Percentiles rank a stretch among this genome's conserved stretches.
phyloP scores from a whole-genome alignment of 2,113 vertebrate genomes.

The Oryzias celebensis region DNA sequence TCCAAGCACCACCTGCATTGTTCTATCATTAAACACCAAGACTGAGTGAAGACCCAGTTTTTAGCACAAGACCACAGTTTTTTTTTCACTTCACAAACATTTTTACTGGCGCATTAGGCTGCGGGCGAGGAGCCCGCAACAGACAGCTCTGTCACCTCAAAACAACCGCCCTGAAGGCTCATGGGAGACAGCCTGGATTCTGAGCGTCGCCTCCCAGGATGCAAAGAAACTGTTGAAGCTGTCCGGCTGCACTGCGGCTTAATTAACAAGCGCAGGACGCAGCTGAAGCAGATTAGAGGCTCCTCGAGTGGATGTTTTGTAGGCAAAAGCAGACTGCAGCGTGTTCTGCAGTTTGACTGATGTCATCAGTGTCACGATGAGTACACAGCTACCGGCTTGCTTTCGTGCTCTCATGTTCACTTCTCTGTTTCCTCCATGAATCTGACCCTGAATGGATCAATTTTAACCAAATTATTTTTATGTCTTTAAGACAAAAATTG shows the following conservation, averaged over 20 bases:
- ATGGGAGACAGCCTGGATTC: conserved; percentile 71
- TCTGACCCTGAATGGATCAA: conserved; percentile 18
- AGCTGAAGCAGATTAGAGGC: conserved; percentile 72
- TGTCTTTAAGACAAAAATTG: too few species aligned
- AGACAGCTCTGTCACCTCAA: conserved; percentile 71
- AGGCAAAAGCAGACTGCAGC: conserved; percentile 33
- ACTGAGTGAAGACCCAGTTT: conserved; percentile 62
- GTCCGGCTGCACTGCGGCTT: conserved; percentile 60
- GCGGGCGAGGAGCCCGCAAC: conserved; percentile 60
- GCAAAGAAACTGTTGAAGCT: conserved; percentile 37
- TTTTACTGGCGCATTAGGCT: conserved; percentile 74
- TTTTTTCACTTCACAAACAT: conserved; percentile 78
- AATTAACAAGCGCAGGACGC: conserved; percentile 69
- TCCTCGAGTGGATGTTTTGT: conserved; percentile 53
- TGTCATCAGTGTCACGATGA: conserved; percentile 24
- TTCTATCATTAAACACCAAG: conserved; percentile 65
- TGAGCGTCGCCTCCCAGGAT: conserved; percentile 61
- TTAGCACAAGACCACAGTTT: conserved; percentile 64
- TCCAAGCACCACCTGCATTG: conserved; percentile 38
- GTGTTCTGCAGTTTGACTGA: conserved; percentile 42
- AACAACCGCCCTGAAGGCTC: conserved; percentile 65
- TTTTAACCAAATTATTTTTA: neutral
- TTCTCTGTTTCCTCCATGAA: conserved; percentile 22
- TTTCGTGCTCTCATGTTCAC: conserved; percentile 2
- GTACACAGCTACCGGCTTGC: conserved; percentile 14